Base-by-base conservation (phyloP, 2,888 invertebrate genomes). In the Chrysolina haemoptera region DNA sequence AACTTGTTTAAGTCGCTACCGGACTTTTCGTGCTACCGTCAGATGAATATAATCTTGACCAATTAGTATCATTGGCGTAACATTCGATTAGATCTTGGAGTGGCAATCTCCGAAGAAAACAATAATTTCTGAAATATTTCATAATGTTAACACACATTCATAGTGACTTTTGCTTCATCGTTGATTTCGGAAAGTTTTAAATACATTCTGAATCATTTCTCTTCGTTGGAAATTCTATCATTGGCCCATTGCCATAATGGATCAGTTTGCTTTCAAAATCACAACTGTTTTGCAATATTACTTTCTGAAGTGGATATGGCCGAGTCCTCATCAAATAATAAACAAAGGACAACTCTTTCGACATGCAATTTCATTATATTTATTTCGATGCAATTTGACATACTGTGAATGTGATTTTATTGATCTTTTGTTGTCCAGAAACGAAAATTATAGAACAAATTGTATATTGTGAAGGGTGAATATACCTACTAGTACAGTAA, bases 1-100 rank as follows among this genome's bases (percentile, higher is more conserved):
- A 46, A 63, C 46, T 27, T 20, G 72, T 72, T 72, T 68, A 68
- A n/a, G 53, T 72, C 1, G 72, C 72, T 48, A 72, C 40, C 8
- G 68, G 63, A 70, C 70, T 73, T 70, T 73, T 65, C 73, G 27
- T 16, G 73, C 35, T 35, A 35, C 8, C 8, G 35, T 35, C 35
- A 35, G 8, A 35, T 35, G 35, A 35, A 35, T 35, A 35, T 35
- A 6, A 35, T 35, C 35, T 35, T 35, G 35, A 35, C 35, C 35
- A 35, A 35, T 35, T 35, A 35, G 35, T 35, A 6, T 35, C 35
- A 35, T 35, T 35, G 35, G 35, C 35, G 35, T 35, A 35, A 35
- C 70, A 41, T 35, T 59, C 41, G 12, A 43, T 35, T 18, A 74
- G 67, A 20, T 74, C 64, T 41, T 65, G 18, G 14, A 74, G 67